Percentiles rank a stretch among this genome's conserved stretches.
phyloP scores from a whole-genome alignment of 1,140 invertebrate genomes.

The Phenacoccus solenopsis region DNA sequence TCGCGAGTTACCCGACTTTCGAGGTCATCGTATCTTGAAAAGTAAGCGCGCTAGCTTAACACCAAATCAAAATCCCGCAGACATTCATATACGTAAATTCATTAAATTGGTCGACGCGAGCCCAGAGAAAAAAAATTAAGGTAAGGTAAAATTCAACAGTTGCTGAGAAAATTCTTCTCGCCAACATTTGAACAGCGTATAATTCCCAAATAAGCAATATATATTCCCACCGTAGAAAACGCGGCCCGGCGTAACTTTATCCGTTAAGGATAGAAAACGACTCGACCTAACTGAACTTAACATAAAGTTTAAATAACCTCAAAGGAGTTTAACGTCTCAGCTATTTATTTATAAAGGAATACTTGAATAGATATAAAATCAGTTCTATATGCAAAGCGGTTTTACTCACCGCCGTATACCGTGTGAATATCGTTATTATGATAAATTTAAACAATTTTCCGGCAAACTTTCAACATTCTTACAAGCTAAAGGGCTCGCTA shows the following conservation, averaged over 20 bases:
- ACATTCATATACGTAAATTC: not conserved
- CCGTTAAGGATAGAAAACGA: not conserved
- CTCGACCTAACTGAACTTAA: not conserved
- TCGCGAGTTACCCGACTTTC: not conserved
- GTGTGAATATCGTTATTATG: not conserved
- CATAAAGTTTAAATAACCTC: constrained; percentile 3
- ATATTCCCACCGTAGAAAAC: not conserved
- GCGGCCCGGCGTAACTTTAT: not conserved
- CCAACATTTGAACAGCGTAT: not conserved
- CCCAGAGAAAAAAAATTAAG: not conserved
- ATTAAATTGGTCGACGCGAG: not conserved
- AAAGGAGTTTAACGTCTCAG: not conserved
- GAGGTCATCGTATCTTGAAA: not conserved
- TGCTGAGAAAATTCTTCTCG: not conserved
- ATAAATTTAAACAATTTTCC: not conserved
- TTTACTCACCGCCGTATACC: not conserved
- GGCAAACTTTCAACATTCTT: not conserved
- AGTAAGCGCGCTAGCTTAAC: not conserved
- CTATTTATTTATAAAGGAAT: constrained; percentile 3
- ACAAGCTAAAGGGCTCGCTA: not conserved
- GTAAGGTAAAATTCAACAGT: not conserved
- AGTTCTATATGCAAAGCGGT: constrained; percentile 1
- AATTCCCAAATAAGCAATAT: constrained; percentile 3
- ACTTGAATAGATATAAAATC: constrained; percentile 3
- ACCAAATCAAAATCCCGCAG: not conserved